Percentiles rank a stretch among this genome's conserved stretches.
phyloP scores from a whole-genome alignment of 2,797 vertebrate genomes.

The Ambastaia sidthimunki region DNA sequence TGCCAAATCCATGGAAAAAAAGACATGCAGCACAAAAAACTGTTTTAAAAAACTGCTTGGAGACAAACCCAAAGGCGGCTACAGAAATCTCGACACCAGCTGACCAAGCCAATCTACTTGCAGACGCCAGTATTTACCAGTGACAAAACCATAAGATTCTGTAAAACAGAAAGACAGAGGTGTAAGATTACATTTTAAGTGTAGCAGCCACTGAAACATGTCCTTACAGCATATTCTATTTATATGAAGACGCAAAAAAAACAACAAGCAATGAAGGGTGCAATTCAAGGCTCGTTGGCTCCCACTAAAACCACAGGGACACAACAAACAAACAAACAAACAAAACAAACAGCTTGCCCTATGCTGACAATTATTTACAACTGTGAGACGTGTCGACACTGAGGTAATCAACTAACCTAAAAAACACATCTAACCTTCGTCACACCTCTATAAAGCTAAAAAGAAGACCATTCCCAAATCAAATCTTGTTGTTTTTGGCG shows the following conservation, averaged over 20 bases:
- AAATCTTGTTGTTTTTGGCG: constrained; percentile 5
- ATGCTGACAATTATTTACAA: constrained; percentile 31
- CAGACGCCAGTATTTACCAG: constrained; percentile 35
- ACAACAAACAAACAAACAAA: constrained; percentile 66
- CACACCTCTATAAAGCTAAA: constrained; percentile 8
- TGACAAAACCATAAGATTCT: constrained; percentile 17
- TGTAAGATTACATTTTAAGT: not conserved
- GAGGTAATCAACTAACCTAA: not conserved
- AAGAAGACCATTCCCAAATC: not conserved
- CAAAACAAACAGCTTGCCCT: constrained; percentile 63
- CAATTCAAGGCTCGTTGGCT: constrained; percentile 60
- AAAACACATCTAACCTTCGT: not conserved
- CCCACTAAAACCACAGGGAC: constrained; percentile 67
- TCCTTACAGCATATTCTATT: constrained; percentile 41
- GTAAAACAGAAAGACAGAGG: constrained; percentile 7
- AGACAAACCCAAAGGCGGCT: constrained; percentile 62
- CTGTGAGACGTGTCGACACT: not conserved
- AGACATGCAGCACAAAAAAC: constrained; percentile 50
- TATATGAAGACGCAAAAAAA: constrained; percentile 62
- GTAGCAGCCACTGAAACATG: constrained; percentile 42
- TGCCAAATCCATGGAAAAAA: constrained; percentile 55
- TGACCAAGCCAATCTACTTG: constrained; percentile 64
- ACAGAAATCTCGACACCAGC: constrained; percentile 46
- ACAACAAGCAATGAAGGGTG: constrained; percentile 34
- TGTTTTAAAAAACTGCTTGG: constrained; percentile 64